Base-by-base conservation (phyloP, 2,113 vertebrate genomes). In the Thalassoma bifasciatum region DNA sequence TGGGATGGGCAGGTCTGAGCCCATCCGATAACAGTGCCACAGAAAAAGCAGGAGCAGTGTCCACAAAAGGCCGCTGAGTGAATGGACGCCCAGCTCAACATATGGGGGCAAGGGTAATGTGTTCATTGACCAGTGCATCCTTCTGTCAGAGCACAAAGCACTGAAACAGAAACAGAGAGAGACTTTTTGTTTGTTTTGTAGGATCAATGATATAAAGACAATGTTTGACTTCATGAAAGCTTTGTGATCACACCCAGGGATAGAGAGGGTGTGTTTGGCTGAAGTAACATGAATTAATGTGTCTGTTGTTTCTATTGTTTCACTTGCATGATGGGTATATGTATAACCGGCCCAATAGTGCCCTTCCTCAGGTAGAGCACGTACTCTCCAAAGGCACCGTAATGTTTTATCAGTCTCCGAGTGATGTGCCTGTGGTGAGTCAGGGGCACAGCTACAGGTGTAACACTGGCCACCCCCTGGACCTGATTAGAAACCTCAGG, bases 11-110 rank as follows among this genome's bases (percentile, higher is more conserved):
- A 89, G 83, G 77, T 96, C 93, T 0, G 93, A 94, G 16, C 96
- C 96, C 51, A 96, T 90, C 1, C 95, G 93, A 60, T 97, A 97
- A 72, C 96, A 97, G 86, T 96, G 96, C 95, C 96, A 97, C 58
- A 96, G 91, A 66, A 97, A 97, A 34, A 97, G 93, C 23, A 96
- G 89, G 44, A 95, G 91, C 2, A 96, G 73, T 24, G 94, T 94
- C 88, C 94, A 96, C 64, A 97, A 90, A 52, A 97, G 85, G 26
- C 95, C 94, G 0, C 93, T 93, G 19, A 95, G 87, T 1, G 95
- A 94, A 30, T 86, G 93, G 72, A 91, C 91, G 51, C 93, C 93
- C 61, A 84, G 84, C 84, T 95, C 94, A 62, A 47, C 86, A 56
- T 83, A 91, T 0, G 92, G 88, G 64, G 92, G 63, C 73, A 93